Conservation (phyloP, 2,797 vertebrate genomes). For the Platalea minor region DNA sequence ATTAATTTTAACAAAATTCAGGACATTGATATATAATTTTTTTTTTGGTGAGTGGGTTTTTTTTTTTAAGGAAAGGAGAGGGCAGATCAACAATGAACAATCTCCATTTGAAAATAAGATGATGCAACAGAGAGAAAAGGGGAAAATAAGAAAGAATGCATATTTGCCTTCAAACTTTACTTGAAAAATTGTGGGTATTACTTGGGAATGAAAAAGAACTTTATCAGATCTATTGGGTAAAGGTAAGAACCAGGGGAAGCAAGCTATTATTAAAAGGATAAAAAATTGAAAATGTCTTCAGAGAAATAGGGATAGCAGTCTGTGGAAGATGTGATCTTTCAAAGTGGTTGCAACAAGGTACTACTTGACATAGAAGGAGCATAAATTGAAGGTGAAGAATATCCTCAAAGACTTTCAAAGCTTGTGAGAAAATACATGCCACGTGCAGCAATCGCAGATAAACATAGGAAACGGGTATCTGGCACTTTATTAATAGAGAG, state of each 20-base stretch:
- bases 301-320: background rate
- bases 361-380: background rate
- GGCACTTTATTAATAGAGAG: background rate
- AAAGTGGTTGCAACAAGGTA: background rate
- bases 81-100: background rate
- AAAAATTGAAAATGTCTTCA: background rate
- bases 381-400: background rate
- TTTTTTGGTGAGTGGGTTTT: fast-evolving
- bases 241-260: background rate
- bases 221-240: background rate
- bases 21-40: background rate
- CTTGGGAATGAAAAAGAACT: background rate
- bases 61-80: background rate
- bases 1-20: background rate
- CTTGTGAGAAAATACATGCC: background rate
- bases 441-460: background rate
- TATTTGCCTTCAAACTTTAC: background rate
- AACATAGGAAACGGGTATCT: background rate
- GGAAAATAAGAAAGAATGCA: background rate
- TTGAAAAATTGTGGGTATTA: background rate
- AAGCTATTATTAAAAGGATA: background rate
- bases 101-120: background rate
- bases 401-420: background rate
- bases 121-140: background rate
- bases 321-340: background rate